Evolutionary conservation across 2,113 vertebrate genomes (phyloP).

Genomic region (Rousettus leschenaultii): DNA sequence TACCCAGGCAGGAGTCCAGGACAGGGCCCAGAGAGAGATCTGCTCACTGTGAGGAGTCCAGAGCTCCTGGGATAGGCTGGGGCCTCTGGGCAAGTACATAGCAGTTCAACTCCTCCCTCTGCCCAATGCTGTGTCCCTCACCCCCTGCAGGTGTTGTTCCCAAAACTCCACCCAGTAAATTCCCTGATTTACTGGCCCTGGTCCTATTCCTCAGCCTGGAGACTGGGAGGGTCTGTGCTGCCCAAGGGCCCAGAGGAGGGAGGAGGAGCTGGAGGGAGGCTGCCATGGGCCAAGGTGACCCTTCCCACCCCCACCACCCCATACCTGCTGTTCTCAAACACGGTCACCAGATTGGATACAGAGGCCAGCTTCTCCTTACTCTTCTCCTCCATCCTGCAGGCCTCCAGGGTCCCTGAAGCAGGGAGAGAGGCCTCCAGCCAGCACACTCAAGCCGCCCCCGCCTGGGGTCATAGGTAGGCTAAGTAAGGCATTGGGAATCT

Average conservation of each 20-base stretch:
- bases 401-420: neutral
- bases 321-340: constrained; percentile 79
- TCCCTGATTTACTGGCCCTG: too few species aligned
- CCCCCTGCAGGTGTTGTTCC: neutral
- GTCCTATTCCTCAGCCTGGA: neutral
- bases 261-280: neutral
- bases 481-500: neutral
- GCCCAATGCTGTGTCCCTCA: neutral
- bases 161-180: neutral
- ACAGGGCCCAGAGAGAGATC: neutral
- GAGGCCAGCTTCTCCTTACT: neutral
- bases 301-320: neutral
- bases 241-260: neutral
- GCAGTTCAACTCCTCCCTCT: neutral
- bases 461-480: neutral
- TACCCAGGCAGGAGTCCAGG: neutral
- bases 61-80: fast-evolving
- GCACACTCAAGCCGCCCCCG: neutral
- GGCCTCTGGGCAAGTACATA: fast-evolving
- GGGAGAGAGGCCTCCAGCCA: neutral
- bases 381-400: constrained; percentile 63
- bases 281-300: neutral
- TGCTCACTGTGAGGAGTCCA: neutral
- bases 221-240: neutral
- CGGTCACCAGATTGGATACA: constrained; percentile 69